phyloP scores from a whole-genome alignment of 2,797 vertebrate genomes.

The Myiotriccus ornatus region DNA sequence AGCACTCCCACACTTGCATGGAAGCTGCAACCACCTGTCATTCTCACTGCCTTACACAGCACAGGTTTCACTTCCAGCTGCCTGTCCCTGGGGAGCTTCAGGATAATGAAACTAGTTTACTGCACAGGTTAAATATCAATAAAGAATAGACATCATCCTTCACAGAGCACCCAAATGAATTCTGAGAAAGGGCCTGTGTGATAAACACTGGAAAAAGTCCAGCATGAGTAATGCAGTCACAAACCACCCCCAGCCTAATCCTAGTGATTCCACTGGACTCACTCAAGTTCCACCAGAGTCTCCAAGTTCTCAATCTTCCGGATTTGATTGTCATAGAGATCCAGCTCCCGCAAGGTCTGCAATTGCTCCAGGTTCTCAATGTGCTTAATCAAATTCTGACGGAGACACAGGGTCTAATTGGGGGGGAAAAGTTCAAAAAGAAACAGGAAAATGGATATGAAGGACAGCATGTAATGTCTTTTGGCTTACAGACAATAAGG shows the following conservation, averaged over 20 bases:
- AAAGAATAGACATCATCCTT: not conserved
- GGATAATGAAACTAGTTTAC: not conserved
- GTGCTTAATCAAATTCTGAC: slow-evolving; percentile 94
- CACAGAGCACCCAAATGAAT: not conserved
- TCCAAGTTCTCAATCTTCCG: slow-evolving; percentile 93
- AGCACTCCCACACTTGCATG: not conserved
- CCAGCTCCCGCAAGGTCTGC: slow-evolving; percentile 86
- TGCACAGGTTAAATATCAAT: not conserved
- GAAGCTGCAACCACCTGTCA: not conserved
- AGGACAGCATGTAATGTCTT: not conserved
- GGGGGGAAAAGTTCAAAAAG: not conserved
- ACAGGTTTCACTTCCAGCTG: not conserved
- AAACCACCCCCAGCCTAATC: not conserved
- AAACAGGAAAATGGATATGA: not conserved
- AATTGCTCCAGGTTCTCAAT: slow-evolving; percentile 94
- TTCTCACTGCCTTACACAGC: not conserved
- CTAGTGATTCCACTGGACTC: slow-evolving; percentile 65
- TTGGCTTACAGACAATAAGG: not conserved
- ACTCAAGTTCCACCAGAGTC: slow-evolving; percentile 89
- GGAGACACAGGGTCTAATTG: slow-evolving; percentile 90
- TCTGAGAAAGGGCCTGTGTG: not conserved
- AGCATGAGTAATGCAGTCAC: not conserved
- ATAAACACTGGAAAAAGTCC: not conserved
- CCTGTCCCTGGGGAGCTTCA: not conserved
- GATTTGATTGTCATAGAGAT: slow-evolving; percentile 98